Conservation (phyloP, 1,140 invertebrate species). For the Hermatobates lingyangjiaoensis region DNA sequence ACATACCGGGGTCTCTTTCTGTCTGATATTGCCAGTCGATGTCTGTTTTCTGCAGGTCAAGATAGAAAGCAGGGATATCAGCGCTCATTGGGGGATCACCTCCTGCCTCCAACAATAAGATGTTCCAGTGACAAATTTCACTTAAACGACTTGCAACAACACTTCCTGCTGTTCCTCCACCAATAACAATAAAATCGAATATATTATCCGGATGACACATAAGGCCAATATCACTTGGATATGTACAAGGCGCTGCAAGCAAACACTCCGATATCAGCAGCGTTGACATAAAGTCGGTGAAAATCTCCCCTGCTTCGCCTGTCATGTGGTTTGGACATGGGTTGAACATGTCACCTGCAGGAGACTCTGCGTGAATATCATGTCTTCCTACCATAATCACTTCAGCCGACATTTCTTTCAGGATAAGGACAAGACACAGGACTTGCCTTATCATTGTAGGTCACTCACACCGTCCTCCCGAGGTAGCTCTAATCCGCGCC, state of each 20-base stretch:
- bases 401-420: no score
- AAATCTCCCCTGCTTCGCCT: conserved; percentile 6
- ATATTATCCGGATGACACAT: conserved; percentile 1
- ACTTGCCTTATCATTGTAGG: no score
- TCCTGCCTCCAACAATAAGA: conserved; percentile 39
- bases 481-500: no score
- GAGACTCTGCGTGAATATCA: background rate
- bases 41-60: conserved; percentile 28
- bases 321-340: conserved; percentile 6
- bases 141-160: conserved; percentile 36
- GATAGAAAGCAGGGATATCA: conserved; percentile 40
- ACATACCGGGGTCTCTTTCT: conserved; percentile 31
- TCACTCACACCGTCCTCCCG: no score
- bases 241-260: conserved; percentile 7
- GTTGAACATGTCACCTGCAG: conserved; percentile 7
- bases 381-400: no score
- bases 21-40: conserved; percentile 49
- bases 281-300: conserved; percentile 10
- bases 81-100: conserved; percentile 44
- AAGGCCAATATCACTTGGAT: conserved; percentile 4
- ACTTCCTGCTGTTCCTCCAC: conserved; percentile 18
- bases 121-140: conserved; percentile 25
- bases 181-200: conserved; percentile 20
- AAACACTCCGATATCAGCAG: conserved; percentile 9
- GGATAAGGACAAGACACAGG: no score